Base-by-base conservation (phyloP, 1,140 invertebrate genomes). In the Aculops lycopersici region DNA sequence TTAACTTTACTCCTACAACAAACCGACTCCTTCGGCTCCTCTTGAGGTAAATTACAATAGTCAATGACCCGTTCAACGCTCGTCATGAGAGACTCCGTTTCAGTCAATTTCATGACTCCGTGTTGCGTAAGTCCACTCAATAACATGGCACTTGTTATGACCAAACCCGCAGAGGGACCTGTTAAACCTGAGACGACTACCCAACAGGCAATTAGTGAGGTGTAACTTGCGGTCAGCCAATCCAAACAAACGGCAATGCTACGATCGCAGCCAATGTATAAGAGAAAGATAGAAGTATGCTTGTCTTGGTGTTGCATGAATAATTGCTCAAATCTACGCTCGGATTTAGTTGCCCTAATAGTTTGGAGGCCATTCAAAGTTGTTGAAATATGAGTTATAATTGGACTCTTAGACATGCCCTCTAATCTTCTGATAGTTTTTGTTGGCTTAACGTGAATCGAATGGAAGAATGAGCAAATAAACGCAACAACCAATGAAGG, bases 351-450 rank as follows among this genome's bases (percentile, higher is more conserved):
- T 1, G 61, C 60, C 40, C 63, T 45, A 18, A 65, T 59, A 0
- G 61, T 63, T 19, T 55, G 51, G 5, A 65, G 50, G 13, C 63
- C 63, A 43, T 58, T 53, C 4, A 65, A 45, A 0, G 57, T 56
- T 21, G 60, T 54, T 43, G 57, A 63, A 0, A 65, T 49, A 45
- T 64, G 61, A 5, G 61, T 60, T 46, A 61, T 63, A 1, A 65
- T 53, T 3, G 63, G 63, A 48, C 60, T 62, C 14, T 61, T 51
- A 31, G 55, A 58, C 52, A 72, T 68, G 52, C 71, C 75, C 64
- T 88, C 80, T 42, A 86, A 62, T 43, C 80, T 65, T 58, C 86
- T 84, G 14, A 86, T 63, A 58, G 72, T 76, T 41, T 78, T 61
- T 17, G 74, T 76, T 0, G 78, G 75, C 18, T 62, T 62, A n/a